Evolutionary conservation across 2,797 vertebrate species (phyloP), one percentile per base, ranked within the genome.

Genomic region (Rhadinocentrus ornatus): DNA sequence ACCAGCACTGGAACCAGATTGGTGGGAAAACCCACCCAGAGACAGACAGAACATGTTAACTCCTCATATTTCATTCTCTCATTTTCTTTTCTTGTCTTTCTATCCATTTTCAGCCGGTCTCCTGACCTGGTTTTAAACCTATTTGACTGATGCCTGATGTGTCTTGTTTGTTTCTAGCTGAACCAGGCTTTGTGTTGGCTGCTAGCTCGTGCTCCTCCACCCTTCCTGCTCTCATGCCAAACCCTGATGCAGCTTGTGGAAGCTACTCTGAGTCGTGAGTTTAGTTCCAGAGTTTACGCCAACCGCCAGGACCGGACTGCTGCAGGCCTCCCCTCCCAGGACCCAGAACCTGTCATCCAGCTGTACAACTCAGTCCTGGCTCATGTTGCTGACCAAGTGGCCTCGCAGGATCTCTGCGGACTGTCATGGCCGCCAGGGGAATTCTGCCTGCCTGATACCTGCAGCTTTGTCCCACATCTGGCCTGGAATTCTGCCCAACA

Each of bases 361-460:
- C 93, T 99, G 3, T 99, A 97, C 86, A 99, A 99, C 63, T 88
- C 92, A 0, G 89, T 96, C 22, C 82, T 99, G 75, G 83, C 87
- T 70, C 97, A 96, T 70, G 67, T 98, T 7, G 94, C 97, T 0
- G 90, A 92, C 6, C 88, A 88, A 2, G 95, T 94, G 15, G 93
- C 96, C 8, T 96, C 95, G 0, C 88, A 92, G 62, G 92, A 93
- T 41, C 92, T 99, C 2, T 87, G 86, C 41, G 78, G 89, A 44
- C 91, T 97, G 39, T 99, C 96, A 0, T 99, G 97, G 97, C 98
- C 97, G 1, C 89, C 97, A 0, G 79, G 83, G 0, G 97, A 99
- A 82, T 99, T 99, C 78, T 93, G 89, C 9, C 81, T 92, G 66
- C 92, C 93, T 0, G 93, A 94, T 0, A 95, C 90, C 60, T 92